Evolutionary conservation across 2,797 vertebrate species (phyloP), one percentile per base, ranked within the genome.

Genomic region (Mormyrus proboscirostris): DNA sequence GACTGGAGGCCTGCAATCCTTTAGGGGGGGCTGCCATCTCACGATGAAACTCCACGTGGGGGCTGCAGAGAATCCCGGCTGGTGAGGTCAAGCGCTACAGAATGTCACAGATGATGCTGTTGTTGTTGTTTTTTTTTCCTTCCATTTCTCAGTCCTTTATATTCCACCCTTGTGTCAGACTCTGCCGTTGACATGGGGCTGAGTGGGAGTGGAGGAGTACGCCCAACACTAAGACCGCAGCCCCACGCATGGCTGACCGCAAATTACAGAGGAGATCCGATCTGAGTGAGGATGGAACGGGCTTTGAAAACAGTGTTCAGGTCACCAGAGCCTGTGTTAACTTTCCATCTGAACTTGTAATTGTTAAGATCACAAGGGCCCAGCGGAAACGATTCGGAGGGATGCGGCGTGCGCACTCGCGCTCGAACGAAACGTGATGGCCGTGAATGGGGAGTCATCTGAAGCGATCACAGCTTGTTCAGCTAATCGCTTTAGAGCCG

Each of bases 51-150:
- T 92, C 90, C 91, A 90, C 91, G 91, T 89, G 88, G 90, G 89
- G 93, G 94, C 91, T 95, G 95, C 95, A 94, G 95, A 92, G 90
- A 92, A 92, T 90, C 94, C 94, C 94, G 94, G 92, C 93, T 94
- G 95, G 94, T 95, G 95, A 96, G 95, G 95, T 96, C 95, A 95
- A 94, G 95, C 93, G 94, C 95, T 95, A 95, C 94, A 95, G 93
- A 94, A 94, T 95, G 95, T 95, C 96, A 96, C 91, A 89, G 93
- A 94, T 93, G 93, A 94, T 92, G 94, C 95, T 93, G 93, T 94
- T 94, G 93, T 94, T 94, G 93, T 55, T 55, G 10, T 50, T 90
- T 90, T 94, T 93, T 92, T 93, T 91, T 91, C 90, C 88, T 73
- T 89, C 88, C 84, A 41, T 65, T 89, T 86, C 16, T 38, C 22